Evolutionary conservation across 2,888 invertebrate species (phyloP), one percentile per base, ranked within the genome.

Genomic region (Diarsia rubi): DNA sequence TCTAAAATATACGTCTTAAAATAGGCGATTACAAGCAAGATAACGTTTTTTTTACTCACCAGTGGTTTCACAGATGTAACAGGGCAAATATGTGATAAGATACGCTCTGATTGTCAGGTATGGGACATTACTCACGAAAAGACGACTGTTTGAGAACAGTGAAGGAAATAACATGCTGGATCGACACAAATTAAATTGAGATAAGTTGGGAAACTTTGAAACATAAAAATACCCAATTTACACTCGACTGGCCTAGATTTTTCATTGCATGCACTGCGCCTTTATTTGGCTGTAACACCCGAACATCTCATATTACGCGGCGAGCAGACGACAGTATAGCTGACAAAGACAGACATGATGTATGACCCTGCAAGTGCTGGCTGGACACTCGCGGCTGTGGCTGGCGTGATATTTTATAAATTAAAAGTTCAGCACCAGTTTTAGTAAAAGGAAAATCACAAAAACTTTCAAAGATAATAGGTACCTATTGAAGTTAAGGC

Each of bases 281-380:
- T 62, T 37, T 65, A 62, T 74, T 69, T 59, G 27, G 37, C 49
- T 60, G 54, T 63, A 42, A 62, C 52, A 72, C 57, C 37, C 69
- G 6, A 73, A 75, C 49, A 72, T 84, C 72, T 85, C 64, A 54
- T 74, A 79, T 73, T 63, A 73, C 75, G 66, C 64, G 45, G 49
- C 45, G 60, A 68, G 60, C 75, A 83, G 72, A 49, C 31, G 63
- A 73, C 47, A 63, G 73, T 75, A 80, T 77, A 52, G 80, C 84
- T 86, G 84, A 84, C 84, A 80, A 69, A 71, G 86, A 71, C 84
- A 84, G 54, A 42, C 66, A 66, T 84, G 73, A 84, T 86, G 47
- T 72, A 84, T 80, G 70, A 66, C 62, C 70, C 73, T 49, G 49
- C 72, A 59, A 79, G 67, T 68, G 79, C 62, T 64, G 37, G n/a